Conservation (phyloP, 2,888 invertebrate genomes). For the Agonum fuliginosum region DNA sequence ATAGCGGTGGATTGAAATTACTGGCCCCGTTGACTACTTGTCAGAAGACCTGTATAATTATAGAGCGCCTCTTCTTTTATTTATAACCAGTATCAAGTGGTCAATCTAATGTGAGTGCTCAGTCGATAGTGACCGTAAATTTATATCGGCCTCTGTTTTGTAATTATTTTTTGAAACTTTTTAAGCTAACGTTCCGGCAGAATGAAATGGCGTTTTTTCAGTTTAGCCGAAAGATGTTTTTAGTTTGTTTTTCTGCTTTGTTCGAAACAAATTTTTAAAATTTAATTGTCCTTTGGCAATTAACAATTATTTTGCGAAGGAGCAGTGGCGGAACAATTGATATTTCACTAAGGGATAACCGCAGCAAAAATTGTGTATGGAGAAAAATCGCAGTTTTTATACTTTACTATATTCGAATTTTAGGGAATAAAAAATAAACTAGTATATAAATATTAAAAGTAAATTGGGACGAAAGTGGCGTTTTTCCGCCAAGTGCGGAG, state of each 20-base stretch:
- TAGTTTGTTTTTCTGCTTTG: slow-evolving; percentile 24
- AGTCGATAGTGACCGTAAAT: slow-evolving; percentile 19
- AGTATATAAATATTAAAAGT: no score
- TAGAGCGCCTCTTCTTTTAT: slow-evolving; percentile 50
- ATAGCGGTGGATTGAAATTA: slow-evolving; percentile 45
- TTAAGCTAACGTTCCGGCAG: background rate
- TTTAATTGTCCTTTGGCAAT: background rate
- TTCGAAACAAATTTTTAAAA: slow-evolving; percentile 12
- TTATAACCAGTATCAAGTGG: slow-evolving; percentile 48
- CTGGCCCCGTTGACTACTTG: slow-evolving; percentile 41
- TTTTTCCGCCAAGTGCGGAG: no score
- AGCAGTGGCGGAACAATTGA: no score
- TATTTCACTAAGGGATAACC: no score
- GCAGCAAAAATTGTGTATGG: no score
- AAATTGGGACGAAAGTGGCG: no score
- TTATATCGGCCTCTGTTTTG: slow-evolving; percentile 48
- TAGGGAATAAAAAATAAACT: no score
- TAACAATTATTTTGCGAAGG: no score
- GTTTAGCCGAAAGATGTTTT: slow-evolving; percentile 19
- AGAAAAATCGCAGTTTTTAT: no score
- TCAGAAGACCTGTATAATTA: slow-evolving; percentile 48
- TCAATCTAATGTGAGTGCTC: slow-evolving; percentile 51
- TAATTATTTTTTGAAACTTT: slow-evolving; percentile 48
- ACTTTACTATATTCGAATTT: no score
- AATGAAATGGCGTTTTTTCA: slow-evolving; percentile 20